Evolutionary conservation across 1,140 invertebrate genomes (phyloP).

Genomic region (Scaptomyza graminum): DNA sequence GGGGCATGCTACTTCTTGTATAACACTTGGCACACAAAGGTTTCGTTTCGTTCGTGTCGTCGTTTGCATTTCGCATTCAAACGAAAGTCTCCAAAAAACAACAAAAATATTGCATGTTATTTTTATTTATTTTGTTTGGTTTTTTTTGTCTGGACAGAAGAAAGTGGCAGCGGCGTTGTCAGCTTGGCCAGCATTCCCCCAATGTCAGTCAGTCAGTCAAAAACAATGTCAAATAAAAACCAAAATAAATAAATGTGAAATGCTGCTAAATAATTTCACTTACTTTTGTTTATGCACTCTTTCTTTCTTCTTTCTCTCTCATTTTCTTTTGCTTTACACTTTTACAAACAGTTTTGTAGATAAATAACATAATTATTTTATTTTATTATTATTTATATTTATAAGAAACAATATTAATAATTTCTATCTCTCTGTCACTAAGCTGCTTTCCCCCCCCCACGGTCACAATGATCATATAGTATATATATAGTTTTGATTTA

Average conservation of each 20-base stretch:
- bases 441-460: too few relatives aligned
- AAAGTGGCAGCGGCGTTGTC: constrained; percentile 28
- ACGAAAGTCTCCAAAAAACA: constrained; percentile 36
- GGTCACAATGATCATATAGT: background rate
- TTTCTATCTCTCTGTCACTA: too few relatives aligned
- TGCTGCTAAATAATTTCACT: constrained; percentile 45
- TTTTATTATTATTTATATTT: too few relatives aligned
- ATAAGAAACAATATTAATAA: too few relatives aligned
- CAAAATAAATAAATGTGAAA: constrained; percentile 25
- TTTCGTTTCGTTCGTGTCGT: background rate
- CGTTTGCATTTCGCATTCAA: constrained; percentile 34
- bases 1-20: constrained; percentile 49
- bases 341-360: background rate
- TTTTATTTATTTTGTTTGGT: background rate
- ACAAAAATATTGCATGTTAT: background rate
- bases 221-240: constrained; percentile 9
- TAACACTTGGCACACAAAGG: constrained; percentile 26
- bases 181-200: constrained; percentile 10
- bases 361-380: too few relatives aligned
- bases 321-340: background rate
- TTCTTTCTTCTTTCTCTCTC: background rate
- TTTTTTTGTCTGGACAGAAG: constrained; percentile 16
- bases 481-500: constrained; percentile 13
- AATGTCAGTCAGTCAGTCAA: constrained; percentile 26
- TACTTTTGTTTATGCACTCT: background rate